Percentiles rank a stretch among this genome's conserved stretches.
Conservation (phyloP, 2,888 invertebrate species). For the Catotricha subobsoleta region DNA sequence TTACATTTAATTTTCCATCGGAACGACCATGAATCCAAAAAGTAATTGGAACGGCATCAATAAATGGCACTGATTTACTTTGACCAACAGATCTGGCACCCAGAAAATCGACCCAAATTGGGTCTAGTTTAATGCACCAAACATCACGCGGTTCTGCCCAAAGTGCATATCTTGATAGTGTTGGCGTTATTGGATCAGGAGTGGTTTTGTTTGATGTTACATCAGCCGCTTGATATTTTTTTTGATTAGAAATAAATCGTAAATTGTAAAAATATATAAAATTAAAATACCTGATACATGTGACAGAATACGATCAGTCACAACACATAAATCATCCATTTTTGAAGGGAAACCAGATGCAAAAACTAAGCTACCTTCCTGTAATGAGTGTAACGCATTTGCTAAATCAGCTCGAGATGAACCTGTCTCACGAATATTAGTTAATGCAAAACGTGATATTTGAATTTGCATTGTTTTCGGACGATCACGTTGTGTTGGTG, state of each 20-base stretch:
- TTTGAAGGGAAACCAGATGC: conserved; percentile 62
- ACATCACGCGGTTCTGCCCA: conserved; percentile 78
- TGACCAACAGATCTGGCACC: conserved; percentile 61
- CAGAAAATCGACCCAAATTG: conserved; percentile 83
- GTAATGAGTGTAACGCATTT: conserved; percentile 57
- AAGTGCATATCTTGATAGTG: conserved; percentile 33
- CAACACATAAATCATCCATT: conserved; percentile 49
- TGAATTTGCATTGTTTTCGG: conserved; percentile 64
- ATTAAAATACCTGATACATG: conserved; percentile 39
- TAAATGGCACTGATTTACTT: conserved; percentile 55
- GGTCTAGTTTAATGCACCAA: conserved; percentile 77
- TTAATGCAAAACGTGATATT: conserved; percentile 36
- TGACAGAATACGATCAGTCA: conserved; percentile 64
- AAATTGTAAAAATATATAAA: not conserved
- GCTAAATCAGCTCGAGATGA: conserved; percentile 61
- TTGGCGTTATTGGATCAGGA: not conserved
- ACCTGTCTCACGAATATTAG: conserved; percentile 42
- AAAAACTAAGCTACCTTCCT: conserved; percentile 55
- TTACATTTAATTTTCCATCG: conserved; percentile 11
- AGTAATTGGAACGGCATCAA: conserved; percentile 74
- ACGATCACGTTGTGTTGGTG: conserved; percentile 65
- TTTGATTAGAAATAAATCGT: not conserved
- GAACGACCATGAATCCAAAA: conserved; percentile 49
- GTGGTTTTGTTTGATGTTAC: conserved; percentile 6
- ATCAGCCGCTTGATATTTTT: conserved; percentile 8